Evolutionary conservation across 2,113 vertebrate species (phyloP).

Genomic region (Anhinga anhinga): DNA sequence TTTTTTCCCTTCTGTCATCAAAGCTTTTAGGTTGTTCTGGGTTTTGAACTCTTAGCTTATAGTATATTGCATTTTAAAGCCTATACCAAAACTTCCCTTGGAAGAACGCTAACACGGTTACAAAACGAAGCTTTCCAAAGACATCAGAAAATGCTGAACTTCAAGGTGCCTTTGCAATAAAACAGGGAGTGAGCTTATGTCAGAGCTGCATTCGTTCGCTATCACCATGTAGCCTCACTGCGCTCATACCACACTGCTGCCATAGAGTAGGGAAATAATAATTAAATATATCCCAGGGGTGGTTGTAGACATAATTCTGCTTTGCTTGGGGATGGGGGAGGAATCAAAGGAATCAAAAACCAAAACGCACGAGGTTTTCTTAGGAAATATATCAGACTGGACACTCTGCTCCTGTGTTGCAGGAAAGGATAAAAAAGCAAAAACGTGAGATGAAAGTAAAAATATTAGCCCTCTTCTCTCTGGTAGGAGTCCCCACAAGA

Average conservation of each 20-base stretch:
- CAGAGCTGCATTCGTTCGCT: background rate
- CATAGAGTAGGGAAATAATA: background rate
- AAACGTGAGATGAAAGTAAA: background rate
- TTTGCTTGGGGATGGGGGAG: background rate
- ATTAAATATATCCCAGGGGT: background rate
- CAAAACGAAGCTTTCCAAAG: background rate
- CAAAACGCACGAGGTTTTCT: background rate
- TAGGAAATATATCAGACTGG: background rate
- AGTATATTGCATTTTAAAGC: background rate
- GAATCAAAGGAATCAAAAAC: background rate
- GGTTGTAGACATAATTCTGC: background rate
- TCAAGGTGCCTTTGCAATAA: background rate
- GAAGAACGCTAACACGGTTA: background rate
- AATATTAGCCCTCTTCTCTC: background rate
- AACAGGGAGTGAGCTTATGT: background rate
- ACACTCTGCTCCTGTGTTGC: background rate
- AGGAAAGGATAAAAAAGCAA: background rate
- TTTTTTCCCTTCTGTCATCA: background rate
- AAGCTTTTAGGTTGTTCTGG: background rate
- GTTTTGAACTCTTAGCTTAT: background rate
- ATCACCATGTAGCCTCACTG: background rate
- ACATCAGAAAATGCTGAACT: background rate
- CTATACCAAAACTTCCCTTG: background rate
- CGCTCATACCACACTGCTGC: background rate
- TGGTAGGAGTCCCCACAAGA: background rate